Evolutionary conservation across 2,888 invertebrate genomes (phyloP).

Genomic region (Epinotia nisella): DNA sequence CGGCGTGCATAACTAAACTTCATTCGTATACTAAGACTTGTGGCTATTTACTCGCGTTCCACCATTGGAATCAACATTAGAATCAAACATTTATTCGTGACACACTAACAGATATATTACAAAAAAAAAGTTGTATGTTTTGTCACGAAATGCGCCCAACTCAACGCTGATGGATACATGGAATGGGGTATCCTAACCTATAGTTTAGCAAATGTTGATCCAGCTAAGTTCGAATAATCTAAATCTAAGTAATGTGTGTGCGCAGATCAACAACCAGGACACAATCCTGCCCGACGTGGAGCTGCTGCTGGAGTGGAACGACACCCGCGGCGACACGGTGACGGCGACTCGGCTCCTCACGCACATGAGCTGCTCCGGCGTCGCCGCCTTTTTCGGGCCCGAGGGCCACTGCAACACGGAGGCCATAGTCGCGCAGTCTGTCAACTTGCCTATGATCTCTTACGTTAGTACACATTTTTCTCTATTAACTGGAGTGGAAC

Average conservation of each 20-base stretch:
- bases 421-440: slow-evolving; percentile 96
- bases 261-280: slow-evolving; percentile 89
- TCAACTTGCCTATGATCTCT: slow-evolving; percentile 98
- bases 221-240: too few relatives aligned
- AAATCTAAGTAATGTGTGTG: slow-evolving; percentile 26
- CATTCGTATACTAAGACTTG: too few relatives aligned
- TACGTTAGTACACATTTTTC: slow-evolving; percentile 89
- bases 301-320: slow-evolving; percentile 90
- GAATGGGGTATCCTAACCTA: too few relatives aligned
- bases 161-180: too few relatives aligned
- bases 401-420: slow-evolving; percentile 98
- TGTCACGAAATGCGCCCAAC: too few relatives aligned
- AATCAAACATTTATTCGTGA: too few relatives aligned
- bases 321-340: slow-evolving; percentile 94
- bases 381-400: slow-evolving; percentile 97
- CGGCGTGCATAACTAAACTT: too few relatives aligned
- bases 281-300: slow-evolving; percentile 90
- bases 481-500: slow-evolving; percentile 87
- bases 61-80: too few relatives aligned
- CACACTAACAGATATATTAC: too few relatives aligned
- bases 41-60: too few relatives aligned
- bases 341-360: slow-evolving; percentile 93
- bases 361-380: slow-evolving; percentile 95
- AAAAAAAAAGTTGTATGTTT: too few relatives aligned
- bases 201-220: too few relatives aligned